These are phyloP conservation scores for Artibeus jamaicensis DNA, from an alignment of 2,797 vertebrate species.

Conservation along the genomic window DNA sequence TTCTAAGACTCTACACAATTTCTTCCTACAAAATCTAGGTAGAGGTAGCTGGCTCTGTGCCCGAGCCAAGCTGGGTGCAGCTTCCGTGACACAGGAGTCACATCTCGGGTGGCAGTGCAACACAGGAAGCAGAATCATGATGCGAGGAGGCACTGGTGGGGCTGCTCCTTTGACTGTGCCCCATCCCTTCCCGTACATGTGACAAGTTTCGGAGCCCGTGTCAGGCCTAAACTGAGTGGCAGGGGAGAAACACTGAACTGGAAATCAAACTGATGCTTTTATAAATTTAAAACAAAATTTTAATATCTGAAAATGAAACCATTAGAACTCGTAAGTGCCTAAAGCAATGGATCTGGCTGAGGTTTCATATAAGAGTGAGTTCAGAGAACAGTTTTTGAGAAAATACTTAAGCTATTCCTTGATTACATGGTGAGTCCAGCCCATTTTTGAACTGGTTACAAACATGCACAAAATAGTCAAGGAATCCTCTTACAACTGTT, in stretches of 20 bases:
- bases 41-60: neutral
- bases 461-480: neutral
- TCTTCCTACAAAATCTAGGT: neutral
- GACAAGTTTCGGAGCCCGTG: neutral
- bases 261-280: neutral
- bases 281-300: neutral
- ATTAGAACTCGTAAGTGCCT: neutral
- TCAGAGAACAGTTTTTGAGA: neutral
- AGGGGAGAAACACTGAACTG: neutral
- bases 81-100: neutral
- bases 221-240: neutral
- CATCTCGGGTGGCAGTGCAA: neutral
- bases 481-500: neutral
- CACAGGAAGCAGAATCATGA: neutral
- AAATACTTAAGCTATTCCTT: conserved; percentile 27
- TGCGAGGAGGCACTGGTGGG: neutral
- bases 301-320: conserved; percentile 27
- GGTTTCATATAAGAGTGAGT: neutral
- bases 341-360: neutral
- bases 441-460: neutral
- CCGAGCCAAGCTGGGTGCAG: neutral
- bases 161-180: neutral
- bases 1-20: neutral
- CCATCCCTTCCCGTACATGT: neutral
- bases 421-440: neutral